These are phyloP conservation scores for Sarcophaga caerulescens DNA, from an alignment of 2,888 invertebrate species.

Conservation along the genomic window DNA sequence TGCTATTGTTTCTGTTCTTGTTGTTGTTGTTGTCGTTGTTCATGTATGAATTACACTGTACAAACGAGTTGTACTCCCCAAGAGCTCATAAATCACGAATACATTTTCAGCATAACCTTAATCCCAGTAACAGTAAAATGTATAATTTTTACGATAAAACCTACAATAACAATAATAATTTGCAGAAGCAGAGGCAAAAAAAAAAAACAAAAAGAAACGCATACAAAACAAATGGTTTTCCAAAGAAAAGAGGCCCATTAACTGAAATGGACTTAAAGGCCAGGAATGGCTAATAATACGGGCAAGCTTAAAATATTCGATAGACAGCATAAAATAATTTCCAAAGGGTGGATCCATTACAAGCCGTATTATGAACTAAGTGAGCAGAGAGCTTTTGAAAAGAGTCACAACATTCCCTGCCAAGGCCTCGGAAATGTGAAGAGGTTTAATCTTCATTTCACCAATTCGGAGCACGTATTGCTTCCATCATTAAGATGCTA, in stretches of 20 bases:
- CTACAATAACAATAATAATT: constrained; percentile 41
- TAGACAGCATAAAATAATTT: too few relatives aligned
- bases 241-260: constrained; percentile 33
- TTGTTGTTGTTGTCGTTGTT: background rate
- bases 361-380: too few relatives aligned
- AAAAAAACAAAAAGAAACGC: too few relatives aligned
- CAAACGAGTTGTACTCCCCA: constrained; percentile 62
- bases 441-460: too few relatives aligned
- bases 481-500: too few relatives aligned
- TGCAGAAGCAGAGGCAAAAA: too few relatives aligned
- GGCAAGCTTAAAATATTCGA: background rate
- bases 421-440: too few relatives aligned
- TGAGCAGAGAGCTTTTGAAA: too few relatives aligned
- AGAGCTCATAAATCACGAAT: constrained; percentile 70
- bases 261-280: constrained; percentile 17
- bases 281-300: constrained; percentile 44
- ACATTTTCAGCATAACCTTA: constrained; percentile 59
- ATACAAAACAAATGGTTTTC: constrained; percentile 38
- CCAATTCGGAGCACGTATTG: too few relatives aligned
- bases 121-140: constrained; percentile 41
- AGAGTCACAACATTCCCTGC: too few relatives aligned
- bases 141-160: constrained; percentile 12
- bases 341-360: too few relatives aligned
- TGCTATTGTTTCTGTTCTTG: background rate
- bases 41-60: constrained; percentile 48